Conservation (phyloP, 2,888 invertebrate genomes). For the Eugnorisma glareosa region DNA sequence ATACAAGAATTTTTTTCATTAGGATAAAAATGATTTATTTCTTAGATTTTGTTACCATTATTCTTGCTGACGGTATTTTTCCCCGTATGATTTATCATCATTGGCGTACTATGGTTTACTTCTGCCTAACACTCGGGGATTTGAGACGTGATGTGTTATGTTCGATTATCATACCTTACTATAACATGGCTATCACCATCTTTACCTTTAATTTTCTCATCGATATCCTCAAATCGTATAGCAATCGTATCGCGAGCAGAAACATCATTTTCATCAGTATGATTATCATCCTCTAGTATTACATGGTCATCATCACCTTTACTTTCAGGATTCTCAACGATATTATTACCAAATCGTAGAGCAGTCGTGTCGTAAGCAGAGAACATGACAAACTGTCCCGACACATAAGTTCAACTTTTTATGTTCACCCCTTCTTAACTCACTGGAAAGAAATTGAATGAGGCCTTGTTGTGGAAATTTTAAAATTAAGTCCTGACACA, state of each 20-base stretch:
- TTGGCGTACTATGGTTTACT: neutral
- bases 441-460: constrained; percentile 62
- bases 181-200: rapidly evolving
- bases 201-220: neutral
- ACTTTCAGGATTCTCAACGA: neutral
- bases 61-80: neutral
- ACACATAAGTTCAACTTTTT: constrained; percentile 57
- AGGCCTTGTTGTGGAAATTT: constrained; percentile 55
- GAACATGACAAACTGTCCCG: constrained; percentile 36
- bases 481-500: constrained; percentile 51
- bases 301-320: neutral
- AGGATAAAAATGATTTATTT: neutral
- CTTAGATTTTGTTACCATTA: neutral
- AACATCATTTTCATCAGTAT: neutral
- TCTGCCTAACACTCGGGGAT: neutral
- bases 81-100: no score
- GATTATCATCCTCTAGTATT: neutral
- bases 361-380: constrained; percentile 57
- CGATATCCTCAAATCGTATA: neutral
- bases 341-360: constrained; percentile 46
- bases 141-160: neutral
- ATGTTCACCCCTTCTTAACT: constrained; percentile 59
- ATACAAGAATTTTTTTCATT: no score
- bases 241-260: neutral
- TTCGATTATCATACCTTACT: neutral